These are phyloP conservation scores for Pissodes strobi DNA, from an alignment of 1,140 invertebrate genomes.

Conservation along the genomic window DNA sequence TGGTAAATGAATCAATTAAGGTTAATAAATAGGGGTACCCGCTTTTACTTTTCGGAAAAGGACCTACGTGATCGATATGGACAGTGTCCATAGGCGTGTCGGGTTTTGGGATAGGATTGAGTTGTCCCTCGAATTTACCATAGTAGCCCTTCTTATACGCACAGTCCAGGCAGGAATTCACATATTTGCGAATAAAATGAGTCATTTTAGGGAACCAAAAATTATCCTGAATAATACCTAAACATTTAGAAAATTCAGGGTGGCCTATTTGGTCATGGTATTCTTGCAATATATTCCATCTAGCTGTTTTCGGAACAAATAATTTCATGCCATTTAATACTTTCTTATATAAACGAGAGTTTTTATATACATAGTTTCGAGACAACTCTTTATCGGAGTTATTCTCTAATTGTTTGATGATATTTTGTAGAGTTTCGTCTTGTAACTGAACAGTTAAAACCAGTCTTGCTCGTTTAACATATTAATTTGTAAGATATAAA, in stretches of 20 bases:
- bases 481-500: not conserved
- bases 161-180: slow-evolving; percentile 17
- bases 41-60: not conserved
- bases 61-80: slow-evolving; percentile 5
- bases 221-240: slow-evolving; percentile 3
- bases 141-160: slow-evolving; percentile 8
- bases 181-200: slow-evolving; percentile 28
- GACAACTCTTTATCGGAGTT: too few species aligned
- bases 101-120: not conserved
- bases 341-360: too few species aligned
- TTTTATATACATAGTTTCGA: too few species aligned
- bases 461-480: not conserved
- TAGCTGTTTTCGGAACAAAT: not conserved
- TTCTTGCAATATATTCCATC: slow-evolving; percentile 11
- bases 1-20: slow-evolving; percentile 11
- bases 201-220: slow-evolving; percentile 27
- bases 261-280: slow-evolving; percentile 32
- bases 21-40: slow-evolving; percentile 3
- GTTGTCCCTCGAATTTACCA: slow-evolving; percentile 5
- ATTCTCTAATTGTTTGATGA: too few species aligned
- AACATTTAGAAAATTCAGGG: not conserved
- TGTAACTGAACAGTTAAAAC: not conserved
- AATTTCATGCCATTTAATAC: too few species aligned
- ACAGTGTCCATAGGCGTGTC: not conserved
- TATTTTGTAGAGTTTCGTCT: too few species aligned